Base-by-base conservation (phyloP, 1,140 invertebrate genomes). In the Zaprionus ghesquierei region DNA sequence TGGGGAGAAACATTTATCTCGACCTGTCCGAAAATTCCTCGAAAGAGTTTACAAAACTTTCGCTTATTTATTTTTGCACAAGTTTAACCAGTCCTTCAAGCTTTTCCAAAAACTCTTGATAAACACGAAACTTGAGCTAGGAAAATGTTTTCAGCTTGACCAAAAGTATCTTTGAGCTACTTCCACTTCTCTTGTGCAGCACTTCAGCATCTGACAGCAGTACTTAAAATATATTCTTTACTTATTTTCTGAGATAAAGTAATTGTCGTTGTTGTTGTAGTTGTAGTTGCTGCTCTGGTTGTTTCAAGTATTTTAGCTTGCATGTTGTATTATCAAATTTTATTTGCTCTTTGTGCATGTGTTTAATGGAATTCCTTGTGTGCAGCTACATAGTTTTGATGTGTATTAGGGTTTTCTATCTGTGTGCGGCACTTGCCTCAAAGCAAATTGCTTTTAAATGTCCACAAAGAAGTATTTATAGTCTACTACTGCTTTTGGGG, bases 391-490 rank as follows among this genome's bases (percentile, higher is more conserved):
- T 60, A n/a, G 55, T 12, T 60, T 15, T 69, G n/a, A 6, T 50
- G 62, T 54, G 33, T 56, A 18, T 46, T 41, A 41, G 38, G 41
- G 18, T 61, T 68, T 46, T 35, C 10, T 31, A 22, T 27, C 9
- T 46, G 18, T 55, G 41, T 58, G 35, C 29, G 10, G 29, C 31
- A 61, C 6, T 55, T 49, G 41, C 25, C 53, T 58, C 29, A 56
- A 69, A 61, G 56, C 65, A 87, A 86, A 81, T 85, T 81, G 75
- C 75, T 82, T 86, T 77, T 76, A 82, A 87, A 82, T 87, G 79
- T 61, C 49, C 68, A 69, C 84, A 78, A 81, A 82, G 78, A 72
- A 81, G 72, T 79, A 87, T 79, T 81, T 79, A 72, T 64, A 62
- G 63, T 71, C 23, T 53, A 62, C 68, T 75, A 20, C 58, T 54